Percentiles rank a stretch among this genome's conserved stretches.
Conservation (phyloP, 2,113 vertebrate genomes). For the Mormoops blainvillei region DNA sequence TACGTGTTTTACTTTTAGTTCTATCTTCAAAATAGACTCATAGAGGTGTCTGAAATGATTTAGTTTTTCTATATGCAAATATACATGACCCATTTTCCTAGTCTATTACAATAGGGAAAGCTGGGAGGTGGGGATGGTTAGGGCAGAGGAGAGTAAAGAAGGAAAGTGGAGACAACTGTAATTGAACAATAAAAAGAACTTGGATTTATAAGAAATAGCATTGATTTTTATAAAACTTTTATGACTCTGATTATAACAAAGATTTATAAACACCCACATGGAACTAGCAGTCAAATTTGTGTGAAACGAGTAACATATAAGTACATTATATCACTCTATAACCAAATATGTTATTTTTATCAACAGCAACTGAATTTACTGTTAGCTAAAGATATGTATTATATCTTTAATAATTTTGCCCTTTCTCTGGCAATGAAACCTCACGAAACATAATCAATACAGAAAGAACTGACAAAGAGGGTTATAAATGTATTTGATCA, state of each 20-base stretch:
- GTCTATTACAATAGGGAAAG: constrained; percentile 25
- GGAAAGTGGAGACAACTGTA: no score
- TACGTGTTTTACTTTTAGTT: not conserved
- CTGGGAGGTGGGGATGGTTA: no score
- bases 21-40: not conserved
- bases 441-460: not conserved
- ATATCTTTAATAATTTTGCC: not conserved
- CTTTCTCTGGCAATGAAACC: not conserved
- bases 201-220: not conserved
- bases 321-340: not conserved
- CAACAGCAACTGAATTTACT: not conserved
- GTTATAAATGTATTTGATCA: not conserved
- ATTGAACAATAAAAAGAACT: no score
- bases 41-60: constrained; percentile 36
- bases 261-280: not conserved
- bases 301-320: not conserved
- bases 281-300: not conserved
- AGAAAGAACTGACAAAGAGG: not conserved
- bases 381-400: not conserved
- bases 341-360: not conserved
- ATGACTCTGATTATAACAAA: constrained; percentile 12
- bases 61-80: constrained; percentile 66
- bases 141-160: no score
- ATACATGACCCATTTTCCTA: not conserved
- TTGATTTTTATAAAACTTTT: not conserved